Evolutionary conservation across 2,888 invertebrate species (phyloP), one percentile per base, ranked within the genome.

Genomic region (Dolichomitus sp.): DNA sequence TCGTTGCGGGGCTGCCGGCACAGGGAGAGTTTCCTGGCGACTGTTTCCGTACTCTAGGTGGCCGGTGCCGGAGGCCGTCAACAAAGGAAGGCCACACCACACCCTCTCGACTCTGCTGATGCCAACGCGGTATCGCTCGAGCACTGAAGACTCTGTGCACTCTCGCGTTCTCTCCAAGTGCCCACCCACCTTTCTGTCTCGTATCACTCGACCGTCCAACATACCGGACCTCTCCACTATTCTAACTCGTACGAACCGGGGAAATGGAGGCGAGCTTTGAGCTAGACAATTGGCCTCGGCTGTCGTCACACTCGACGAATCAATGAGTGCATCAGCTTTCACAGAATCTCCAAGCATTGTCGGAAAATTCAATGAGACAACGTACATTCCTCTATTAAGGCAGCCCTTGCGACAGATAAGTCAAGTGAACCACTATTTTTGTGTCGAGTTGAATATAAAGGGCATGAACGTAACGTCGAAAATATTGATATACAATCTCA

Each of bases 1-100:
- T 89, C 90, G 90, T 91, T 88, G 89, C 90, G 89, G 80, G 61
- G 68, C 79, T 50, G 80, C 66, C 63, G 68, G 72, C 68, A 30
- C 57, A 37, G 61, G 61, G 65, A 27, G 65, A 70, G 87, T 90
- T 91, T 92, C 91, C 92, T 90, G 91, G 90, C 88, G 87, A 90
- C 90, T 90, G 88, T 91, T 89, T 90, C 89, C 90, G 88, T 89
- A 86, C 82, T 84, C 81, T 80, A 81, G 83, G 85, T 80, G 85
- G 81, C 65, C 23, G 37, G 42, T 82, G 82, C 85, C 85, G 84
- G 86, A 89, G 89, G 72, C 87, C 88, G 87, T 89, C 91, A 88
- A 91, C 91, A 90, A 90, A 89, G 90, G 89, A 85, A 87, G 88
- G 84, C 86, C 88, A 87, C 84, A 68, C 19, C 61, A n/a, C 42